Conservation (phyloP, 1,140 invertebrate species). For the Latrodectus geometricus region DNA sequence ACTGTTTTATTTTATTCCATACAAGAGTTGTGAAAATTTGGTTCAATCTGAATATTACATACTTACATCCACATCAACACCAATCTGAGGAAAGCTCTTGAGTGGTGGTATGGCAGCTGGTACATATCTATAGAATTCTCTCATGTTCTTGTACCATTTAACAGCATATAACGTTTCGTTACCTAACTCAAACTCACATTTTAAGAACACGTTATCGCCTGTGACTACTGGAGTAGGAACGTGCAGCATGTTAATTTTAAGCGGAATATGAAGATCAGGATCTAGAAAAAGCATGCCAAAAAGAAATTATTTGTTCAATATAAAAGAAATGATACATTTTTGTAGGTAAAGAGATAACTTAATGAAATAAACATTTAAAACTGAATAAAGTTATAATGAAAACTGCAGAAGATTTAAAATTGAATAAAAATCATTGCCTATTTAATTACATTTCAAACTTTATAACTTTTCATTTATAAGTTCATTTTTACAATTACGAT, state of each 20-base stretch:
- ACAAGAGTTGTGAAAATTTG: too few species aligned
- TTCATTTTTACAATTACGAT: too few species aligned
- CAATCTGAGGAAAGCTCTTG: conserved; percentile 31
- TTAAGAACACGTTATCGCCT: conserved; percentile 63
- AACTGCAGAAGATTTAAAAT: too few species aligned
- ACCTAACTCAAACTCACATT: conserved; percentile 68
- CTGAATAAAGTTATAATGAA: too few species aligned
- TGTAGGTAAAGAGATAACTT: too few species aligned
- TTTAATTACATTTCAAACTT: too few species aligned
- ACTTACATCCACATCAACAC: conserved; percentile 56
- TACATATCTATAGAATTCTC: conserved; percentile 79
- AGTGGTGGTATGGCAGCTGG: conserved; percentile 70
- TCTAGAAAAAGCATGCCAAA: background rate
- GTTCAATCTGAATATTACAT: background rate
- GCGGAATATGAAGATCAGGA: background rate
- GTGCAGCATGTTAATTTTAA: conserved; percentile 30
- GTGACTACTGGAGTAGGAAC: conserved; percentile 42
- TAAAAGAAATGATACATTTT: too few species aligned
- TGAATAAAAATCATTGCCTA: too few species aligned
- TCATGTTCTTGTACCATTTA: conserved; percentile 68
- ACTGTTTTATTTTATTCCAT: too few species aligned
- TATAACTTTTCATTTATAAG: too few species aligned
- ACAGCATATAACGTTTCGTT: conserved; percentile 67
- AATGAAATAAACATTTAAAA: too few species aligned
- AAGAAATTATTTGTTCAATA: too few species aligned